Evolutionary conservation across 2,113 vertebrate species (phyloP).

Genomic region (Ochotona princeps): DNA sequence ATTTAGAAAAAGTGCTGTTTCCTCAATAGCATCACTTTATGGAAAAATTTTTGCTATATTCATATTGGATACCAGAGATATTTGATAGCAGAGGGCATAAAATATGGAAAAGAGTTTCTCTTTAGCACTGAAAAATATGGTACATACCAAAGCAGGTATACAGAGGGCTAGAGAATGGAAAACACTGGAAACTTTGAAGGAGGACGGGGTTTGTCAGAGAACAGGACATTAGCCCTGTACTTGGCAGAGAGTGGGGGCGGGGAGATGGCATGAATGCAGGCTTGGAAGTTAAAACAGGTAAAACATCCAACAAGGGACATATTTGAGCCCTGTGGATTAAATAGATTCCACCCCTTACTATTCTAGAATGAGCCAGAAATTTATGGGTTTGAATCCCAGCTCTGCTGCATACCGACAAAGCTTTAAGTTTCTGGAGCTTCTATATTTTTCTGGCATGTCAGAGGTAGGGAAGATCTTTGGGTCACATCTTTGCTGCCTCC

Average conservation of each 20-base stretch:
- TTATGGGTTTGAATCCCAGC: background rate
- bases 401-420: background rate
- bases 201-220: background rate
- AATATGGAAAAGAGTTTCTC: background rate
- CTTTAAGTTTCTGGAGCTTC: background rate
- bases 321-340: too few relatives aligned
- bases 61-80: background rate
- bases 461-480: accelerated
- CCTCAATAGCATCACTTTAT: background rate
- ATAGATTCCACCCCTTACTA: accelerated
- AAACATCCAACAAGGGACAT: too few relatives aligned
- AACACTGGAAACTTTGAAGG: background rate
- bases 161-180: background rate
- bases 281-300: background rate
- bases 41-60: background rate
- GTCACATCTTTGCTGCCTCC: background rate
- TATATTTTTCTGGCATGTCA: background rate
- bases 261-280: background rate
- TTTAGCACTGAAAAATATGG: background rate
- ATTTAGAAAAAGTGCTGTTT: background rate
- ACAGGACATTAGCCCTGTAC: accelerated
- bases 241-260: accelerated
- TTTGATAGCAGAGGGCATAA: background rate
- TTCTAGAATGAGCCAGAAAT: background rate
- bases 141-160: too few relatives aligned